A percentile compares a stretch with the other conserved stretches of the same genome.
phyloP scores from a whole-genome alignment of 2,888 invertebrate species.

The Parnassius mnemosyne region DNA sequence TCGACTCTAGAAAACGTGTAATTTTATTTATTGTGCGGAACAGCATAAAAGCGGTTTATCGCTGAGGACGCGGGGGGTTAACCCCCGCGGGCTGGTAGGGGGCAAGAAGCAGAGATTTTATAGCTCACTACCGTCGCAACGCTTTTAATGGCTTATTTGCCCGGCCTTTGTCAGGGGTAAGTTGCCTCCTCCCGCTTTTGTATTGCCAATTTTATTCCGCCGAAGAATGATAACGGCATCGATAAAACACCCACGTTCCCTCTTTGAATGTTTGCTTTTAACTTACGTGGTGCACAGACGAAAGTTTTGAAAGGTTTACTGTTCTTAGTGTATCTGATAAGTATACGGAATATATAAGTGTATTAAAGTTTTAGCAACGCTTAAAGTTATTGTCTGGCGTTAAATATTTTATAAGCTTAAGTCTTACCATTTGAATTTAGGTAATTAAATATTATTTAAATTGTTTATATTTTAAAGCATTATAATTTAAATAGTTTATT shows the following conservation, averaged over 20 bases:
- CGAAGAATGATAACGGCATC: constrained; percentile 56
- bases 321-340: background rate
- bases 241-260: constrained; percentile 30
- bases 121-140: constrained; percentile 72
- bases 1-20: constrained; percentile 60
- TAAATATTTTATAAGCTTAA: too few species aligned
- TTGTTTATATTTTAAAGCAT: too few species aligned
- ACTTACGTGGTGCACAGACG: background rate
- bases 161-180: constrained; percentile 66
- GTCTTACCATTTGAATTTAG: too few species aligned
- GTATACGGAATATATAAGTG: too few species aligned
- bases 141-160: constrained; percentile 80
- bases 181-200: constrained; percentile 55
- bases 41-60: constrained; percentile 78
- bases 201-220: constrained; percentile 70
- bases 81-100: constrained; percentile 44
- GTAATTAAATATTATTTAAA: too few species aligned
- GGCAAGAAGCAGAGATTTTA: constrained; percentile 80
- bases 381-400: too few species aligned
- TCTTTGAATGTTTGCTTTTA: constrained; percentile 21
- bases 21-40: constrained; percentile 76
- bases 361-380: too few species aligned
- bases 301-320: constrained; percentile 3
- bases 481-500: too few species aligned
- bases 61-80: constrained; percentile 40